phyloP scores from a whole-genome alignment of 2,888 invertebrate species.

The Macrophya annulata region DNA sequence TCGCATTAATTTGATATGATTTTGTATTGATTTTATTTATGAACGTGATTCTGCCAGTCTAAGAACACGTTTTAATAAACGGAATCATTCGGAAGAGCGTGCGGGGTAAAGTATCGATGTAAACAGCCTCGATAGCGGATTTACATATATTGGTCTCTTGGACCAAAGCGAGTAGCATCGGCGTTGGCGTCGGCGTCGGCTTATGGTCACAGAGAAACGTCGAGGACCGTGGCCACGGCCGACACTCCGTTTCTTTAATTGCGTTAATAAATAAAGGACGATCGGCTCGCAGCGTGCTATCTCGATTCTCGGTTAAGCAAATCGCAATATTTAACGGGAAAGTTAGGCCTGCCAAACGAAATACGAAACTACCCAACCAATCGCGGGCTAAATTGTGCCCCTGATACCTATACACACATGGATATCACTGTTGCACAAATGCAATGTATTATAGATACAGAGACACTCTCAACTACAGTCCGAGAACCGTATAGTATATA shows the following conservation, averaged over 20 bases:
- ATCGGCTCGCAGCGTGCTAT: constrained; percentile 65
- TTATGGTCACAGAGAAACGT: constrained; percentile 59
- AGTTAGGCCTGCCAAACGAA: constrained; percentile 63
- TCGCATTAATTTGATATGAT: neutral
- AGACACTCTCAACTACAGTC: neutral
- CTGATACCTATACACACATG: neutral
- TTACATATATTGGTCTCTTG: constrained; percentile 44
- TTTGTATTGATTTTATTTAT: neutral
- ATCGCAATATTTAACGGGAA: constrained; percentile 76
- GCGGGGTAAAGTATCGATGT: constrained; percentile 42
- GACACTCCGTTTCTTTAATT: constrained; percentile 79
- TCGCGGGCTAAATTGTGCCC: constrained; percentile 30
- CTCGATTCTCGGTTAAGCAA: constrained; percentile 66
- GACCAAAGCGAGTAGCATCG: neutral
- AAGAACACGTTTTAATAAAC: constrained; percentile 11
- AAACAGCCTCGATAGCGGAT: constrained; percentile 37
- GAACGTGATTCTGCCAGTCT: neutral
- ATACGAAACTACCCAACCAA: constrained; percentile 39
- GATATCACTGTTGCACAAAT: neutral
- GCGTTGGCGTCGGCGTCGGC: constrained; percentile 67
- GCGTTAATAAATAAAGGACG: constrained; percentile 78
- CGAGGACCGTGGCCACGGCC: constrained; percentile 70
- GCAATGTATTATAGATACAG: neutral
- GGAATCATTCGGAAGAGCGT: neutral
- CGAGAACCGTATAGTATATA: constrained; percentile 20